A percentile compares a stretch with the other conserved stretches of the same genome.
Conservation (phyloP, 2,797 vertebrate species). For the Lates japonicus region DNA sequence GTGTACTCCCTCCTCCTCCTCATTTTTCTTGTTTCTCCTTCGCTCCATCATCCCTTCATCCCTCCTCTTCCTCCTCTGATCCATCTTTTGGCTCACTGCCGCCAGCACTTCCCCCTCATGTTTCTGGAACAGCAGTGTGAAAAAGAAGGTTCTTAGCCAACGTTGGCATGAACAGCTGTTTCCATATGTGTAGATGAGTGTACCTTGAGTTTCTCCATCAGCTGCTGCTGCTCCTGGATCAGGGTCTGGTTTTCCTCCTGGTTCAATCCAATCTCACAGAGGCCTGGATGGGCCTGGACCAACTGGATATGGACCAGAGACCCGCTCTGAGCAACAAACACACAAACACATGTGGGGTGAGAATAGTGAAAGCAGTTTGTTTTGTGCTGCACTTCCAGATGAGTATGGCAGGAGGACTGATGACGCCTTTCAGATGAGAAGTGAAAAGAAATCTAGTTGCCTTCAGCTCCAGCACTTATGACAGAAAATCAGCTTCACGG, state of each 20-base stretch:
- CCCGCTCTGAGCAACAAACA: slow-evolving; percentile 85
- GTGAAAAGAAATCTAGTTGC: no score
- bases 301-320: slow-evolving; percentile 90
- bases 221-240: slow-evolving; percentile 90
- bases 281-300: slow-evolving; percentile 91
- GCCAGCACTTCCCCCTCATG: slow-evolving; percentile 55
- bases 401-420: no score
- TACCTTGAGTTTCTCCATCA: slow-evolving; percentile 93
- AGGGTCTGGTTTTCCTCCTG: slow-evolving; percentile 90
- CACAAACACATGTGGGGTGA: background rate
- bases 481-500: no score
- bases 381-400: no score
- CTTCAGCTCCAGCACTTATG: no score
- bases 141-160: background rate
- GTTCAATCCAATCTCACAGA: slow-evolving; percentile 92
- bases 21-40: background rate
- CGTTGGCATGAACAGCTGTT: no score
- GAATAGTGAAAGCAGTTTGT: background rate
- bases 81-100: slow-evolving; percentile 11
- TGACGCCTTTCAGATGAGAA: no score
- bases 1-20: slow-evolving; percentile 36
- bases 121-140: slow-evolving; percentile 43
- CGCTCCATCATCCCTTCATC: background rate
- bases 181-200: background rate
- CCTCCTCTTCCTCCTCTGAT: slow-evolving; percentile 16